Evolutionary conservation across 2,113 vertebrate genomes (phyloP).

Genomic region (Butorides virescens): DNA sequence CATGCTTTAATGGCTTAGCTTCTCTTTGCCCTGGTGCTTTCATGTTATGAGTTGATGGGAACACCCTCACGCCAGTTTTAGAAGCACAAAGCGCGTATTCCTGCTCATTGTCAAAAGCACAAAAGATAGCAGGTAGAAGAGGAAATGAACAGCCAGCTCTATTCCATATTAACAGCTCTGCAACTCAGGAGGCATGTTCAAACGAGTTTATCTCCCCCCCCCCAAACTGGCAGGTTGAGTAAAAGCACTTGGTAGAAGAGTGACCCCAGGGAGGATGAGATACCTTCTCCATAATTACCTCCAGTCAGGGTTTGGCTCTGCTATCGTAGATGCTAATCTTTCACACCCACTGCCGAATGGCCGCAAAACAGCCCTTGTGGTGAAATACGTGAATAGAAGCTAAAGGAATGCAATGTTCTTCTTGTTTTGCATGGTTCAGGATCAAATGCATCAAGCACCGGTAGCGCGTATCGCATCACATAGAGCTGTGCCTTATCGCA

Average conservation of each 20-base stretch:
- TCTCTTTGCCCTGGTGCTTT: neutral
- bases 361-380: neutral
- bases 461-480: neutral
- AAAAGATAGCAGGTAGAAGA: neutral
- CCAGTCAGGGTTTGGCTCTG: conserved; percentile 12
- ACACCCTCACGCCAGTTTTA: neutral
- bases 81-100: neutral
- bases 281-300: conserved; percentile 7
- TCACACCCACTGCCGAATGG: neutral
- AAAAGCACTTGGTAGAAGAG: conserved; percentile 10
- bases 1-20: neutral
- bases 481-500: neutral
- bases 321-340: neutral
- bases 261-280: conserved; percentile 49
- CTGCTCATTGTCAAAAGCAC: neutral
- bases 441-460: neutral
- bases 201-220: neutral
- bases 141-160: conserved; percentile 1
- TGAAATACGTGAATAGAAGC: neutral
- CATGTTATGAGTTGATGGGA: neutral
- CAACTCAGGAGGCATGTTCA: neutral
- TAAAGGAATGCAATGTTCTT: conserved; percentile 10
- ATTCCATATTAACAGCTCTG: neutral
- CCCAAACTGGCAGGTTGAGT: neutral
- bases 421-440: neutral